These are phyloP conservation scores for Plectus sambesii DNA, from an alignment of 1,140 invertebrate genomes.

Conservation along the genomic window DNA sequence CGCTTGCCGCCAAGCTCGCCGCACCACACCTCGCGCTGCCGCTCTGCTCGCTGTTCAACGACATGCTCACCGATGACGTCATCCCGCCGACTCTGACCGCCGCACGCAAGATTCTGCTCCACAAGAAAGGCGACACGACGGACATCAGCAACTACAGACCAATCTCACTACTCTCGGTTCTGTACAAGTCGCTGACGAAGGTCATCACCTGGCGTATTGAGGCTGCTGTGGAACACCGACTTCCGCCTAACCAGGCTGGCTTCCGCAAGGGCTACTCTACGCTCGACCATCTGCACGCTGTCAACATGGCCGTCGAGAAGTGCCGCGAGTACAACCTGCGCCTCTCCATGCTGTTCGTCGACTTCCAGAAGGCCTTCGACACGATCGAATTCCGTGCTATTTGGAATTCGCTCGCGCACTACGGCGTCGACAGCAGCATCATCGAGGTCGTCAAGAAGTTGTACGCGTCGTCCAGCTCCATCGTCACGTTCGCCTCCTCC, in stretches of 20 bases:
- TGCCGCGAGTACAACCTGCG: slow-evolving; percentile 28
- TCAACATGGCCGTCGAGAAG: slow-evolving; percentile 26
- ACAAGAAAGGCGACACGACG: slow-evolving; percentile 15
- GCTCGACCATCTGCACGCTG: slow-evolving; percentile 18
- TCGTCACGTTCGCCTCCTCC: background rate
- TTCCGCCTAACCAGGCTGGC: slow-evolving; percentile 22
- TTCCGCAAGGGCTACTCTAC: slow-evolving; percentile 20
- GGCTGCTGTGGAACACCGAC: slow-evolving; percentile 6
- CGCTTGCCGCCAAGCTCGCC: too few relatives aligned
- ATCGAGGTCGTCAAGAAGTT: slow-evolving; percentile 12
- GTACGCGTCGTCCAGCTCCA: background rate
- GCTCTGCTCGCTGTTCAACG: slow-evolving; percentile 12
- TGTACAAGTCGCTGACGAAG: slow-evolving; percentile 18
- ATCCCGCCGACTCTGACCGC: slow-evolving; percentile 5
- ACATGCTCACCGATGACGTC: background rate
- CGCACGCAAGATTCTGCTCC: slow-evolving; percentile 14
- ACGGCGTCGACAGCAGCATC: slow-evolving; percentile 5
- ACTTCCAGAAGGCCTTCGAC: slow-evolving; percentile 39
- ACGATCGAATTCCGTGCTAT: slow-evolving; percentile 21
- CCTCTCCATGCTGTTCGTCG: slow-evolving; percentile 31
- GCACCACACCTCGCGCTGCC: slow-evolving; percentile 5
- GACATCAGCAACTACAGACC: slow-evolving; percentile 18
- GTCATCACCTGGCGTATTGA: slow-evolving; percentile 8
- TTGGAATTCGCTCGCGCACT: slow-evolving; percentile 12
- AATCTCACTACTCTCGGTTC: slow-evolving; percentile 21